These are phyloP conservation scores for Gnathonemus longibarbis DNA, from an alignment of 2,113 vertebrate genomes.

Conservation along the genomic window DNA sequence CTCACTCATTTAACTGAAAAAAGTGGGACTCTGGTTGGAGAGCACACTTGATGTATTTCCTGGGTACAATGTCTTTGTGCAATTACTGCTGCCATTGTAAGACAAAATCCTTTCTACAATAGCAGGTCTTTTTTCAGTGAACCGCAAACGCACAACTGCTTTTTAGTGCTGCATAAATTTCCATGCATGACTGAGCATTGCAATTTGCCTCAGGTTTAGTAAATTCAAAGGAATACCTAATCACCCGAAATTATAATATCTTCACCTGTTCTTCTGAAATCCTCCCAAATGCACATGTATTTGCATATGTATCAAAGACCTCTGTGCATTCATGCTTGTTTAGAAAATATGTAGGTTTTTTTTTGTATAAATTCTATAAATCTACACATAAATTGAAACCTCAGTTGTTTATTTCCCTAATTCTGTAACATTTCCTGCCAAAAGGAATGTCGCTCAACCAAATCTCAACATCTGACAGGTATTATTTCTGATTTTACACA, in stretches of 20 bases:
- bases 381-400: not conserved
- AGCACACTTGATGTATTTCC: not conserved
- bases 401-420: not conserved
- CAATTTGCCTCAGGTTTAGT: conserved; percentile 12
- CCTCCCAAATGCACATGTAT: not conserved
- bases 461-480: not conserved
- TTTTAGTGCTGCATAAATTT: conserved; percentile 14
- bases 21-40: not conserved
- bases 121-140: conserved; percentile 9
- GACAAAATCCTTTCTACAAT: not conserved
- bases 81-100: conserved; percentile 12
- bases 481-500: not conserved
- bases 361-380: not conserved
- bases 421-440: not conserved
- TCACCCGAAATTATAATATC: not conserved
- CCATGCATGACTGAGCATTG: conserved; percentile 6
- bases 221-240: conserved; percentile 14
- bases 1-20: conserved; percentile 2
- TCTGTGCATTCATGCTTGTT: not conserved
- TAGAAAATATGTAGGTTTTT: not conserved
- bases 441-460: not conserved
- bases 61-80: not conserved
- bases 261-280: not conserved
- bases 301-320: not conserved
- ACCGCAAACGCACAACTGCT: conserved; percentile 10